Evolutionary conservation across 2,797 vertebrate genomes (phyloP).

Genomic region (Rousettus madagascariensis): DNA sequence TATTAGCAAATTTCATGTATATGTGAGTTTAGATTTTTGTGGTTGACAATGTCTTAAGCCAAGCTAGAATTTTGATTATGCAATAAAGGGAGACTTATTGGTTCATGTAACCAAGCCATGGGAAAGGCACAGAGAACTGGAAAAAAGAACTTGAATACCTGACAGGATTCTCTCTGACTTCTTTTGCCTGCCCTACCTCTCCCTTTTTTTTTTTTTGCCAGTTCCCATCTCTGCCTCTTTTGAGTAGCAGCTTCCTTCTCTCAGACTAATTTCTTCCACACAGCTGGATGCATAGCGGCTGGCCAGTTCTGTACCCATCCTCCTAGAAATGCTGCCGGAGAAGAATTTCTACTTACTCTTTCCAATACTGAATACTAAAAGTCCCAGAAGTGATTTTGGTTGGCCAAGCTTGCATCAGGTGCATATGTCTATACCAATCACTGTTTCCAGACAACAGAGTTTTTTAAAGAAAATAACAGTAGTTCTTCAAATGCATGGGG

Average conservation of each 20-base stretch:
- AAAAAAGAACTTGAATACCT: not conserved
- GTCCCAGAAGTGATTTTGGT: not conserved
- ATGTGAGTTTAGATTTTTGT: not conserved
- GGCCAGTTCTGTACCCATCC: not conserved
- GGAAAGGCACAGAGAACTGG: not conserved
- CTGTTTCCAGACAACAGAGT: not conserved
- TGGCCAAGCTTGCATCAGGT: not conserved
- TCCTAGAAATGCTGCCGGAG: not conserved
- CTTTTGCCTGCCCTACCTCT: not conserved
- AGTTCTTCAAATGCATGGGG: not conserved
- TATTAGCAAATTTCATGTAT: not conserved
- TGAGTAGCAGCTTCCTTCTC: not conserved
- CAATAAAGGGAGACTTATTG: not conserved
- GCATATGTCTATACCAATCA: not conserved
- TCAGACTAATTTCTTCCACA: not conserved
- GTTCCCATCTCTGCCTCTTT: not conserved
- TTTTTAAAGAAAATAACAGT: not conserved
- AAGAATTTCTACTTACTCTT: constrained; percentile 15
- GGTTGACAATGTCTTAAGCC: not conserved
- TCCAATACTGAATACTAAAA: constrained; percentile 8
- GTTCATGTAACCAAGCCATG: not conserved
- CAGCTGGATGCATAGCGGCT: not conserved
- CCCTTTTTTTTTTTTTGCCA: not conserved
- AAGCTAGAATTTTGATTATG: not conserved
- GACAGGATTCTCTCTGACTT: not conserved